Percentiles rank a stretch among this genome's conserved stretches.
phyloP scores from a whole-genome alignment of 2,888 invertebrate species.

The Epiblema foenella region DNA sequence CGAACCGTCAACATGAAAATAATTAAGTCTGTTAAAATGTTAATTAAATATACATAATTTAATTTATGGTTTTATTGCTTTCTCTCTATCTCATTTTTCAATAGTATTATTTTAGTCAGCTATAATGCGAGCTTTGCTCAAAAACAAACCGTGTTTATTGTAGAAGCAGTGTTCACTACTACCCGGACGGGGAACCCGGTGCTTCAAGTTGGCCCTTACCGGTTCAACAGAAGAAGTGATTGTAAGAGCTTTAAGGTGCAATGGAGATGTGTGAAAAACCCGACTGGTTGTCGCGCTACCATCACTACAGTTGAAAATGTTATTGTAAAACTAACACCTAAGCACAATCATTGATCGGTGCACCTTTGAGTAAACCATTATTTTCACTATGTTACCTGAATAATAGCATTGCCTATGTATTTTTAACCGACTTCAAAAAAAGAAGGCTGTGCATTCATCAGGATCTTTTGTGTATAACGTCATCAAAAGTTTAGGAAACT shows the following conservation, averaged over 20 bases:
- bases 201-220: neutral
- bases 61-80: too few relatives aligned
- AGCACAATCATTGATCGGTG: constrained; percentile 9
- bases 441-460: neutral
- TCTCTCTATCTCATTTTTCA: too few relatives aligned
- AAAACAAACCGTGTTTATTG: neutral
- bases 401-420: neutral
- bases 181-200: constrained; percentile 5
- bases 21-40: too few relatives aligned
- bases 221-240: neutral
- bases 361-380: neutral
- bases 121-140: too few relatives aligned
- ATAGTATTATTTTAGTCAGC: too few relatives aligned
- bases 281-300: neutral
- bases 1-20: too few relatives aligned
- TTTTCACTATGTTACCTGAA: too few relatives aligned
- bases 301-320: constrained; percentile 12
- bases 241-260: constrained; percentile 1
- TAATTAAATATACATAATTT: too few relatives aligned
- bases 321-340: neutral
- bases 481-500: too few relatives aligned
- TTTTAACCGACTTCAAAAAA: neutral
- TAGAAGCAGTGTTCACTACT: constrained; percentile 3
- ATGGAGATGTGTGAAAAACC: constrained; percentile 9
- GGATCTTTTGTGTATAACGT: too few relatives aligned